Conservation (phyloP, 2,888 invertebrate species). For the Axea sp. region DNA sequence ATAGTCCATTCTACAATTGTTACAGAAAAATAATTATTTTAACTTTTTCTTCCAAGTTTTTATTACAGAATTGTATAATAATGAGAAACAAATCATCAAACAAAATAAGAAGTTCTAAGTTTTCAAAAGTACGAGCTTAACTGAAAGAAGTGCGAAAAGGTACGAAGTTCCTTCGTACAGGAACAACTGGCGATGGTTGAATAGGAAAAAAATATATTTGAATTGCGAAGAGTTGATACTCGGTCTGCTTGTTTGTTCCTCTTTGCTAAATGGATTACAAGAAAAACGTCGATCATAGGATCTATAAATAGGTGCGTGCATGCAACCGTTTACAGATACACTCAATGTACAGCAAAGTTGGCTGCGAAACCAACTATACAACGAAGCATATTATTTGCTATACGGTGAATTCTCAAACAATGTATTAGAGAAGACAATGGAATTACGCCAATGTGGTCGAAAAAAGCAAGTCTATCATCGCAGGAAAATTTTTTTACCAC, state of each 20-base stretch:
- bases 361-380: slow-evolving; percentile 36
- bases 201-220: too few species aligned
- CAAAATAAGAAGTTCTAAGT: too few species aligned
- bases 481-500: not conserved
- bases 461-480: slow-evolving; percentile 35
- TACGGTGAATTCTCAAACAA: slow-evolving; percentile 30
- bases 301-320: slow-evolving; percentile 47
- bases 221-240: slow-evolving; percentile 42
- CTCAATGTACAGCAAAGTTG: slow-evolving; percentile 25
- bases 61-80: too few species aligned
- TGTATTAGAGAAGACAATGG: slow-evolving; percentile 23
- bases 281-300: slow-evolving; percentile 44
- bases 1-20: too few species aligned
- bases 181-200: too few species aligned
- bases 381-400: slow-evolving; percentile 55
- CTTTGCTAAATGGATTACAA: slow-evolving; percentile 44
- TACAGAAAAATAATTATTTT: too few species aligned
- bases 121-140: too few species aligned
- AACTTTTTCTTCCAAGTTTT: too few species aligned
- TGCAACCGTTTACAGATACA: slow-evolving; percentile 45
- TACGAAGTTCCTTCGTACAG: too few species aligned
- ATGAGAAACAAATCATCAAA: too few species aligned
- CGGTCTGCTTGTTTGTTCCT: slow-evolving; percentile 20
- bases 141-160: too few species aligned
- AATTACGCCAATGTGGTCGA: slow-evolving; percentile 21